Evolutionary conservation across 2,888 invertebrate species (phyloP), one percentile per base, ranked within the genome.

Genomic region (Drepana falcataria): DNA sequence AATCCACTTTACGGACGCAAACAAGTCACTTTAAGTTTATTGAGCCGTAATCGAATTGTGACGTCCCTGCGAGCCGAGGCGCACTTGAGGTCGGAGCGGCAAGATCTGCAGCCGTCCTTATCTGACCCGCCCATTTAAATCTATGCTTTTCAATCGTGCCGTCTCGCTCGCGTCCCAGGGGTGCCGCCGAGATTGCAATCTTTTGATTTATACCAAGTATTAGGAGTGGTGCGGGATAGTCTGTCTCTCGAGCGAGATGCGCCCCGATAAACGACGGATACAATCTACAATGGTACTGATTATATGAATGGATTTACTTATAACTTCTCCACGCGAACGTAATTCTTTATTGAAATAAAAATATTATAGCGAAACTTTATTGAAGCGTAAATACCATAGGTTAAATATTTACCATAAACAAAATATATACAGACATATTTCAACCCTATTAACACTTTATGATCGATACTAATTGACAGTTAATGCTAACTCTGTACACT

Each of bases 181-280:
- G 91, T 89, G 88, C 89, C 83, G 83, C 78, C 77, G 84, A 89
- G 90, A 91, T 90, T 89, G 91, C 89, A 89, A 91, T 91, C 91
- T 91, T 91, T 90, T 91, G 91, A 91, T 91, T 91, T 91, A 91
- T 91, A 88, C 87, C 88, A 88, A 91, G 90, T 91, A 91, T 91
- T 91, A 91, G 91, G 89, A 89, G 83, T 81, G 81, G 74, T 81
- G 81, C 81, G 83, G 88, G 85, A 82, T 85, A 81, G 83, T 88
- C 83, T 82, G 88, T 89, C 85, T 87, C 80, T 82, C 67, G 77
- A 80, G 76, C 80, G 81, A 83, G 86, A 88, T 89, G 73, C 69
- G 65, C 65, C 67, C 66, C 79, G 90, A 89, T 90, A 90, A 87
- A 77, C 69, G 79, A 68, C 64, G 77, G 82, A 83, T 85, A 85